Evolutionary conservation across 2,888 invertebrate species (phyloP), one percentile per base, ranked within the genome.

Genomic region (Tricholauxania praeusta): DNA sequence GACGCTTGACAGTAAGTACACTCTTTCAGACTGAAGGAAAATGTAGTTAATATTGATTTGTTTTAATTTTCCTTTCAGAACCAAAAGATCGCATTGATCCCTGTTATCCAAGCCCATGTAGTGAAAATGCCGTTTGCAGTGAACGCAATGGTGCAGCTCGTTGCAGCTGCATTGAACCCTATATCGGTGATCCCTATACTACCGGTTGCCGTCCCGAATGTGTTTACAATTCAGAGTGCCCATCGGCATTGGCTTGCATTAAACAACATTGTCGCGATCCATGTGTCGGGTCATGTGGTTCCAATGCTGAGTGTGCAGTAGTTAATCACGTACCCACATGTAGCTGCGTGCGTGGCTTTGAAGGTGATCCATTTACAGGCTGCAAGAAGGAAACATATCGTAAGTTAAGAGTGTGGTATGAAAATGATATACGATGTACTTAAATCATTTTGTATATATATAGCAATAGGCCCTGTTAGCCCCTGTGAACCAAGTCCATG

Each of bases 171-270:
- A 94, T 96, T 82, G 94, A 95, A 73, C 95, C 95, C 5, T 95
- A 95, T 82, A 92, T 94, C 76, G 96, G 96, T 12, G 94, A 96
- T 88, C 95, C 96, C 6, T 96, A 95, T 83, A 91, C 91, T 17
- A 93, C 93, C 19, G 95, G 95, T 49, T 96, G 96, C 82, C 90
- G 93, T 76, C 96, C 96, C 3, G 96, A 96, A 88, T 96, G 96
- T 85, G 91, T 93, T 14, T 91, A 92, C 77, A 95, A 93, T 84
- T 91, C 94, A 0, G 95, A 96, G 82, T 96, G 96, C 84, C 90
- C 93, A 8, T 92, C 91, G 78, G 90, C 92, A 81, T 87, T 94
- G 75, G 92, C 95, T 52, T 96, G 96, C 84, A 89, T 95, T 62
- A 93, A 94, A 72, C 94, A 94, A 81, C 94, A 95, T 83, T 96